A percentile compares a stretch with the other conserved stretches of the same genome.
Conservation (phyloP, 2,113 vertebrate genomes). For the Scatophagus argus region DNA sequence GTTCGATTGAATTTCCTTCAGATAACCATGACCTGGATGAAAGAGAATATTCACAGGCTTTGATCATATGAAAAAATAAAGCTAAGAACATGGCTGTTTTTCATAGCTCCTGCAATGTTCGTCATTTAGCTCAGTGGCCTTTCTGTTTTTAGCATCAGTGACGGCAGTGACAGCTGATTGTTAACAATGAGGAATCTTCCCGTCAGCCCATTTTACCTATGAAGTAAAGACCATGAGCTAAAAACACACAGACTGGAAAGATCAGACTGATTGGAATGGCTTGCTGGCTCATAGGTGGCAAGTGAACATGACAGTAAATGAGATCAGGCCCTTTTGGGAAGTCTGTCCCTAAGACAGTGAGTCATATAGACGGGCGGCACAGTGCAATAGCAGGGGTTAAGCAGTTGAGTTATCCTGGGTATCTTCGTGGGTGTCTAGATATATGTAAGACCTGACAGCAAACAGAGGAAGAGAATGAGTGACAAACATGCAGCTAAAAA, state of each 20-base stretch:
- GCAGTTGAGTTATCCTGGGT: background rate
- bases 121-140: no score
- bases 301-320: background rate
- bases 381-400: background rate
- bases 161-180: no score
- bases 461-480: constrained; percentile 2
- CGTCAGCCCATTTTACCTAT: background rate
- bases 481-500: constrained; percentile 3
- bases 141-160: no score
- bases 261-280: background rate
- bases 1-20: no score
- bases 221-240: background rate
- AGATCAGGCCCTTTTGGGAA: background rate
- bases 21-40: no score
- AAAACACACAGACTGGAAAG: background rate
- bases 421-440: background rate
- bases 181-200: constrained; percentile 37
- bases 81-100: no score
- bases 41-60: no score
- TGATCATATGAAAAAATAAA: no score
- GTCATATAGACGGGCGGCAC: background rate
- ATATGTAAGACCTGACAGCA: background rate
- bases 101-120: no score
- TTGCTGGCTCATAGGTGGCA: background rate
- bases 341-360: background rate